phyloP scores from a whole-genome alignment of 2,888 invertebrate genomes.

The Catocala sponsa region DNA sequence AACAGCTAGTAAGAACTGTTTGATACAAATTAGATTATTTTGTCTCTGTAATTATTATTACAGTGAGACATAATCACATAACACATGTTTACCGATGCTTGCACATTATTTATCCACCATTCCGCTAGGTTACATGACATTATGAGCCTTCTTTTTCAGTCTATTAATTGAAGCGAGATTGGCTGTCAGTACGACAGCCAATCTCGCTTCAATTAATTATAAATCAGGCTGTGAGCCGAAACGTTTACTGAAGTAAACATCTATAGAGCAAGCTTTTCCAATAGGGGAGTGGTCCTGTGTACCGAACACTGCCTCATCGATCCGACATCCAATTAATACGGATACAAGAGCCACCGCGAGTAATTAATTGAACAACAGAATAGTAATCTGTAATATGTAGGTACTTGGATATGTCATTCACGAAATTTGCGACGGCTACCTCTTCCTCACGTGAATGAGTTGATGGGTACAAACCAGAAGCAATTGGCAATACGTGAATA shows the following conservation, averaged over 20 bases:
- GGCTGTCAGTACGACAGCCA: neutral
- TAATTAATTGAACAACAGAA: slow-evolving; percentile 15
- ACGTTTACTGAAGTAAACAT: slow-evolving; percentile 5
- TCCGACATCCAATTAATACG: slow-evolving; percentile 5
- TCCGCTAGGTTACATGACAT: no score
- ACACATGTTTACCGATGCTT: no score
- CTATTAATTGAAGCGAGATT: no score
- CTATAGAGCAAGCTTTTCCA: slow-evolving; percentile 4
- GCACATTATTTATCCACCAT: no score
- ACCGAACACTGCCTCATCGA: slow-evolving; percentile 10
- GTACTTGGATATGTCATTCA: slow-evolving; percentile 20
- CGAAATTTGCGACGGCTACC: slow-evolving; percentile 43
- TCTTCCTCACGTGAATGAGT: slow-evolving; percentile 49
- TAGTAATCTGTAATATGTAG: slow-evolving; percentile 7
- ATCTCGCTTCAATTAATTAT: neutral
- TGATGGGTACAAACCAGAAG: slow-evolving; percentile 61
- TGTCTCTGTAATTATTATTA: no score
- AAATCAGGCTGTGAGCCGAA: neutral
- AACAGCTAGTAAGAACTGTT: neutral
- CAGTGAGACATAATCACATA: no score
- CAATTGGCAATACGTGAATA: slow-evolving; percentile 73
- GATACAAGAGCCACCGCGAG: slow-evolving; percentile 8
- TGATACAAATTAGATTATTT: neutral
- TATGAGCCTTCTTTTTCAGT: neutral
- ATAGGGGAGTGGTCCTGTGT: slow-evolving; percentile 14